phyloP scores from a whole-genome alignment of 2,797 vertebrate species.

The Acipenser oxyrinchus region DNA sequence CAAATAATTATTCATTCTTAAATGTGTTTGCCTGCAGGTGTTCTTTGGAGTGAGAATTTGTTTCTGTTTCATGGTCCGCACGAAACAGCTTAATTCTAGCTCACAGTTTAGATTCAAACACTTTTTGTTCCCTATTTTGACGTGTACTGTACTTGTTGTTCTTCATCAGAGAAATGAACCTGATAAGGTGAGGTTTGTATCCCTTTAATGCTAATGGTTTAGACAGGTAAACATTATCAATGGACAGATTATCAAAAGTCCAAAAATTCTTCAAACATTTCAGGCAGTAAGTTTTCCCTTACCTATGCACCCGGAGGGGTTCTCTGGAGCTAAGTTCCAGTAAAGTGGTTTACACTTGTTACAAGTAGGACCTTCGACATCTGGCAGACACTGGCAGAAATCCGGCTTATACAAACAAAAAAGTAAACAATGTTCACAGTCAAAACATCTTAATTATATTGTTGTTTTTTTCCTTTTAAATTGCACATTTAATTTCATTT shows the following conservation, averaged over 20 bases:
- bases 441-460: slow-evolving; percentile 9
- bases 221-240: neutral
- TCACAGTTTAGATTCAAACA: no score
- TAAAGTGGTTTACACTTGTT: slow-evolving; percentile 77
- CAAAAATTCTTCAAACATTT: neutral
- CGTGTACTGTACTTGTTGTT: no score
- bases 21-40: no score
- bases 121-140: no score
- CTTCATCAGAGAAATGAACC: no score
- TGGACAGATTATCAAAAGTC: neutral
- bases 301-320: slow-evolving; percentile 75
- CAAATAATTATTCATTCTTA: no score
- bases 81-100: no score
- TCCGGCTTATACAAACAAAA: slow-evolving; percentile 51
- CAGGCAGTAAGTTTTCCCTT: slow-evolving; percentile 9
- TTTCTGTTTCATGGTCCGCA: no score
- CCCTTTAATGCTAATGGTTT: no score
- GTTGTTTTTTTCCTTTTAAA: slow-evolving; percentile 32
- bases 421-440: neutral
- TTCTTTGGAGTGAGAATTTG: no score
- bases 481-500: slow-evolving; percentile 27
- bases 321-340: slow-evolving; percentile 74
- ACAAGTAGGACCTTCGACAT: slow-evolving; percentile 69
- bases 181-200: no score
- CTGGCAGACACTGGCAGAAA: slow-evolving; percentile 65